A percentile compares a stretch with the other conserved stretches of the same genome.
phyloP scores from a whole-genome alignment of 2,888 invertebrate genomes.

The Alviniconcha strummeri region DNA sequence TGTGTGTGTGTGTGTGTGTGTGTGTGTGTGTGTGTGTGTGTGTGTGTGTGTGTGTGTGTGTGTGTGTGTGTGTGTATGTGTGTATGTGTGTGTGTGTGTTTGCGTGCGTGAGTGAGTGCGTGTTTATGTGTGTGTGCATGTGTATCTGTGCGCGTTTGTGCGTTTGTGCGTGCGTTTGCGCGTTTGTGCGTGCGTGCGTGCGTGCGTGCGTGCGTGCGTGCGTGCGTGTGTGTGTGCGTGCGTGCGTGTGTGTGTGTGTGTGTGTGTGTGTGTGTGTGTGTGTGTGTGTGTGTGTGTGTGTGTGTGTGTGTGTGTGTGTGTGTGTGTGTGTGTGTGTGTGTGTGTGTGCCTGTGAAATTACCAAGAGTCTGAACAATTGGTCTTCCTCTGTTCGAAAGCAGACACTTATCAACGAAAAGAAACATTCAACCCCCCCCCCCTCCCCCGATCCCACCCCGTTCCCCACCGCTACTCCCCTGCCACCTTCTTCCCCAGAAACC shows the following conservation, averaged over 20 bases:
- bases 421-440: too few relatives aligned
- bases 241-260: background rate
- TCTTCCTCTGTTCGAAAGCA: too few relatives aligned
- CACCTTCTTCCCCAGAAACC: too few relatives aligned
- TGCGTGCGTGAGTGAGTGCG: background rate
- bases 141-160: background rate
- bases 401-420: too few relatives aligned
- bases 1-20: too few relatives aligned
- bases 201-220: background rate
- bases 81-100: background rate
- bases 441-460: too few relatives aligned
- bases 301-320: conserved; percentile 8
- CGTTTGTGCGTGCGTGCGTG: background rate
- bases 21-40: background rate
- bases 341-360: background rate
- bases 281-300: background rate
- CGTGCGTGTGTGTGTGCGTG: background rate
- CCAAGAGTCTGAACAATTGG: too few relatives aligned
- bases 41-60: background rate
- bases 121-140: background rate
- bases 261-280: background rate
- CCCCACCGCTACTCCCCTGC: too few relatives aligned
- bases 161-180: background rate
- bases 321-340: background rate
- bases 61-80: background rate